These are phyloP conservation scores for Drosophila kohkoa DNA, from an alignment of 1,140 invertebrate genomes.

Conservation along the genomic window DNA sequence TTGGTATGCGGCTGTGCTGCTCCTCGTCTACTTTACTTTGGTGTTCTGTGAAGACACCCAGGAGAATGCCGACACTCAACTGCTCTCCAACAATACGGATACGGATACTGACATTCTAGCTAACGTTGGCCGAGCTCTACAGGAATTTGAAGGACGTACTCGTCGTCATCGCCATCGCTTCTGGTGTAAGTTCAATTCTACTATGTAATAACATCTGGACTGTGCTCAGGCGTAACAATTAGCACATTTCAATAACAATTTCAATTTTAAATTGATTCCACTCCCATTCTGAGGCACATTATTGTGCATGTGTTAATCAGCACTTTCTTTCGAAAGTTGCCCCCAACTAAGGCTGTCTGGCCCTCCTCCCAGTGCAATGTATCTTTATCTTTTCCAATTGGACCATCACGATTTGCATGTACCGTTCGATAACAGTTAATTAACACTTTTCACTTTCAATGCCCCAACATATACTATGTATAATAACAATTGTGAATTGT, in stretches of 20 bases:
- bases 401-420: slow-evolving; percentile 55
- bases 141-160: slow-evolving; percentile 72
- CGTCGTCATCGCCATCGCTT: slow-evolving; percentile 70
- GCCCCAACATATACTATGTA: slow-evolving; percentile 31
- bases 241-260: slow-evolving; percentile 18
- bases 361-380: slow-evolving; percentile 13
- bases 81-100: slow-evolving; percentile 49
- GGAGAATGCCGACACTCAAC: slow-evolving; percentile 43
- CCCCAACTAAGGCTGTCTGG: slow-evolving; percentile 18
- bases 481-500: slow-evolving; percentile 50
- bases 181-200: slow-evolving; percentile 61
- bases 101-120: slow-evolving; percentile 37
- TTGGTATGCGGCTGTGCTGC: slow-evolving; percentile 65
- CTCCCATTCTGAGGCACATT: slow-evolving; percentile 54
- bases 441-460: slow-evolving; percentile 84
- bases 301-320: slow-evolving; percentile 39
- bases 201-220: slow-evolving; percentile 4
- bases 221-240: slow-evolving; percentile 41
- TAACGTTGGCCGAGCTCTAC: slow-evolving; percentile 54
- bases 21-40: slow-evolving; percentile 65
- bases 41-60: slow-evolving; percentile 68
- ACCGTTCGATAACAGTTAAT: slow-evolving; percentile 51
- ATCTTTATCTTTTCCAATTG: slow-evolving; percentile 53
- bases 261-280: slow-evolving; percentile 17
- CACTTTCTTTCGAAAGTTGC: slow-evolving; percentile 78